Percentiles rank a stretch among this genome's conserved stretches.
phyloP scores from a whole-genome alignment of 1,140 invertebrate genomes.

The Drosophila melanica region DNA sequence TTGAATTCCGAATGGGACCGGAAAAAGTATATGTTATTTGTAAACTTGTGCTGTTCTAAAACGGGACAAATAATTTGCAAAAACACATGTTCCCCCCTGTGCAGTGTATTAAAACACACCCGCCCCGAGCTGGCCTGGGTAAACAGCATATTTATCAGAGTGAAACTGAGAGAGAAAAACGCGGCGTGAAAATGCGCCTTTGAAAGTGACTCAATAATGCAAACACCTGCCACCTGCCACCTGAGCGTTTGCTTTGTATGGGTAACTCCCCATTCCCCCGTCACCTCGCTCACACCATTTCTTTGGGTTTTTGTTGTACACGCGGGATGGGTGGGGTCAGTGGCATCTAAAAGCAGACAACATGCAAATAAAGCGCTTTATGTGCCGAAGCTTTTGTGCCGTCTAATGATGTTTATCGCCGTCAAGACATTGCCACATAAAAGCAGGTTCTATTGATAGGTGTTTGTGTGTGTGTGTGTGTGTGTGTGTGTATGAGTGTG shows the following conservation, averaged over 20 bases:
- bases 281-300: conserved; percentile 1
- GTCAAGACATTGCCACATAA: conserved; percentile 49
- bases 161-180: conserved; percentile 52
- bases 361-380: conserved; percentile 79
- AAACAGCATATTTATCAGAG: conserved; percentile 70
- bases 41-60: too few relatives aligned
- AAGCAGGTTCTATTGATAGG: conserved; percentile 41
- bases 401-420: conserved; percentile 78
- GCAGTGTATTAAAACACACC: conserved; percentile 11
- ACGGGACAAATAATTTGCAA: too few relatives aligned
- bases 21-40: too few relatives aligned
- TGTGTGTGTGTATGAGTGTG: conserved; percentile 1
- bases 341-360: conserved; percentile 72
- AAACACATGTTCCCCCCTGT: neutral
- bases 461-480: neutral
- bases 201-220: conserved; percentile 74
- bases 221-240: conserved; percentile 51
- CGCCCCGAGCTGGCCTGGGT: conserved; percentile 6
- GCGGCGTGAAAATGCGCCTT: conserved; percentile 73
- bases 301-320: conserved; percentile 9
- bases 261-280: neutral
- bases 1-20: too few relatives aligned
- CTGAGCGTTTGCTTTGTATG: conserved; percentile 22
- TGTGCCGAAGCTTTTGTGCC: conserved; percentile 60
- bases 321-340: conserved; percentile 52